These are phyloP conservation scores for Cyclophora punctaria DNA, from an alignment of 2,888 invertebrate species.

Conservation along the genomic window DNA sequence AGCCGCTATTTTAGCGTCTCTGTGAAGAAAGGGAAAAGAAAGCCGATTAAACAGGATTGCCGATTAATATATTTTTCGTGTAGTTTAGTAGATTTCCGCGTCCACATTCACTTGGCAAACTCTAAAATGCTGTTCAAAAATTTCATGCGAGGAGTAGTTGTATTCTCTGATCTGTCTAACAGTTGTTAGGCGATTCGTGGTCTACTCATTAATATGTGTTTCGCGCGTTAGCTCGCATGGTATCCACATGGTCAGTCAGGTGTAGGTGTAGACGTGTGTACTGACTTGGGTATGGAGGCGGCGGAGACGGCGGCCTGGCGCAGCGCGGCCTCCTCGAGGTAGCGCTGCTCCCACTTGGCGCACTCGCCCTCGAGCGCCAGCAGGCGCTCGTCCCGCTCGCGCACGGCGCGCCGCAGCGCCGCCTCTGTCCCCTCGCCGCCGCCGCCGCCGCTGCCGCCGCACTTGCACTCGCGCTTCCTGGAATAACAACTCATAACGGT, in stretches of 20 bases:
- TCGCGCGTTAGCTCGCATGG: too few species aligned
- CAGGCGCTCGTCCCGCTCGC: constrained; percentile 64
- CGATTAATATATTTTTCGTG: too few species aligned
- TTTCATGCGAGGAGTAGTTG: too few species aligned
- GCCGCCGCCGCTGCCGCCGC: constrained; percentile 44
- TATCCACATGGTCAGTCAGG: too few species aligned
- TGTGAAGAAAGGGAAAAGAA: constrained; percentile 29
- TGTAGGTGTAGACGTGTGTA: background rate
- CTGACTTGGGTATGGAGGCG: constrained; percentile 82
- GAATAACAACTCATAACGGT: background rate
- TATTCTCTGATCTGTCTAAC: too few species aligned
- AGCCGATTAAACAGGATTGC: too few species aligned
- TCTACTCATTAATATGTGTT: too few species aligned
- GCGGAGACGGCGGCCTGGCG: constrained; percentile 88
- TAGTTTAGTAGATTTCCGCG: too few species aligned
- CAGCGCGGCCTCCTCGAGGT: constrained; percentile 86
- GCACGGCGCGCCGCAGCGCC: constrained; percentile 68
- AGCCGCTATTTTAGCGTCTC: constrained; percentile 89
- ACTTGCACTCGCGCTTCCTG: constrained; percentile 51
- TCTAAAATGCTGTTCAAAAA: too few species aligned
- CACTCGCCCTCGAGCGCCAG: constrained; percentile 84
- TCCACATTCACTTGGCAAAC: too few species aligned
- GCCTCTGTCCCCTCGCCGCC: constrained; percentile 51
- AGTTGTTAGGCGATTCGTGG: too few species aligned
- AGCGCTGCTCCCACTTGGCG: constrained; percentile 90